A percentile compares a stretch with the other conserved stretches of the same genome.
phyloP scores from a whole-genome alignment of 2,797 vertebrate species.

The Crocidura indochinensis region DNA sequence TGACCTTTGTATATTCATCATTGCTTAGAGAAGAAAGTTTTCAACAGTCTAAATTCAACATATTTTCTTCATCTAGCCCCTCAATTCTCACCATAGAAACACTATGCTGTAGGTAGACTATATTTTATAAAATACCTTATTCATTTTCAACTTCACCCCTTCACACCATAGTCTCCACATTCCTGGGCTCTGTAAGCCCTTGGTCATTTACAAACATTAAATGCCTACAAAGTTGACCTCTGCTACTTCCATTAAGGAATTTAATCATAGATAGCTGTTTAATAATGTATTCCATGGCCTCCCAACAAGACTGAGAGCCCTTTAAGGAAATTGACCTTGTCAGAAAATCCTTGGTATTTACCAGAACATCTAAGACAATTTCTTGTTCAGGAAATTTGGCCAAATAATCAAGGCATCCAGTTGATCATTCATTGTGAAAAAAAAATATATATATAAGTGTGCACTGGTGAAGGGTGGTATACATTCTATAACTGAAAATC shows the following conservation, averaged over 20 bases:
- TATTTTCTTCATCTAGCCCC: neutral
- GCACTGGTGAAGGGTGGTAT: too few species aligned
- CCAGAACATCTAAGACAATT: neutral
- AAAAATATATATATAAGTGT: too few species aligned
- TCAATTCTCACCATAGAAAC: neutral
- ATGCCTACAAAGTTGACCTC: neutral
- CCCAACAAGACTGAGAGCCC: neutral
- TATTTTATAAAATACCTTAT: too few species aligned
- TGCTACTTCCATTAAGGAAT: neutral
- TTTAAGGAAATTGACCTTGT: neutral
- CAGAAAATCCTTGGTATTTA: neutral
- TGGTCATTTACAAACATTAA: neutral
- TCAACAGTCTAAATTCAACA: neutral
- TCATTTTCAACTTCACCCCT: neutral
- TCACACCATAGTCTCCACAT: neutral
- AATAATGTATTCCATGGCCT: neutral
- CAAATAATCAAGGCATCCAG: conserved; percentile 1
- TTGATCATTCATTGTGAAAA: neutral
- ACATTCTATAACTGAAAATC: too few species aligned
- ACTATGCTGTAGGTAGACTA: neutral
- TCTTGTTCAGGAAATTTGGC: neutral
- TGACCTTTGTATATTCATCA: neutral
- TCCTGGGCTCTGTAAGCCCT: neutral
- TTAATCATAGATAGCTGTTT: neutral
- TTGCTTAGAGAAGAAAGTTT: neutral